phyloP scores from a whole-genome alignment of 2,113 vertebrate genomes.

The western clawed frog (Xenopus tropicalis) region DNA sequence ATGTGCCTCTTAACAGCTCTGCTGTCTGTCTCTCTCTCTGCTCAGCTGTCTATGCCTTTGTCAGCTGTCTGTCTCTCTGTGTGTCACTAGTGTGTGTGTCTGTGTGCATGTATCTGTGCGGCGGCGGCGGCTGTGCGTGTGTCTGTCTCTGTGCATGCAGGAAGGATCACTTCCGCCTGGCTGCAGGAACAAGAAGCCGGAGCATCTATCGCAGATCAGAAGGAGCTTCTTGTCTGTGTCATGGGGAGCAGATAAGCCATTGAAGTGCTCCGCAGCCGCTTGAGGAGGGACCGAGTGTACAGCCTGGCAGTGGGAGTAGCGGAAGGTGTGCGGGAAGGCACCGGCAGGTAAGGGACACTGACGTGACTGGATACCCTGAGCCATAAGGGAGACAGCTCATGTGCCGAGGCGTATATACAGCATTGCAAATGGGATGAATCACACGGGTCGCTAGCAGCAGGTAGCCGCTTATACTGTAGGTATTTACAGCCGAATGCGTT shows the following conservation, averaged over 20 bases:
- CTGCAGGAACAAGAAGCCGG: constrained; percentile 67
- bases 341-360: constrained; percentile 35
- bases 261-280: constrained; percentile 29
- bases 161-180: constrained; percentile 67
- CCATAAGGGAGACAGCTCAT: constrained; percentile 24
- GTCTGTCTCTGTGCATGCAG: constrained; percentile 35
- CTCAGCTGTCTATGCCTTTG: too few species aligned
- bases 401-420: background rate
- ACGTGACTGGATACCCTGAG: background rate
- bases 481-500: background rate
- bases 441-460: too few species aligned
- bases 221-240: constrained; percentile 28
- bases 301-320: constrained; percentile 45
- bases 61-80: background rate
- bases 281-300: constrained; percentile 39
- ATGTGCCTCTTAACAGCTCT: too few species aligned
- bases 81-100: background rate
- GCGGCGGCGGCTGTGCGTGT: too few species aligned
- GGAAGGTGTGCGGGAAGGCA: constrained; percentile 56
- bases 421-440: background rate
- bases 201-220: constrained; percentile 48
- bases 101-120: too few species aligned
- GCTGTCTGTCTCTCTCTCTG: too few species aligned
- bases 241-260: constrained; percentile 51
- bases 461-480: constrained; percentile 5